These are phyloP conservation scores for Phoeniculus purpureus DNA, from an alignment of 2,797 vertebrate genomes.

Conservation along the genomic window DNA sequence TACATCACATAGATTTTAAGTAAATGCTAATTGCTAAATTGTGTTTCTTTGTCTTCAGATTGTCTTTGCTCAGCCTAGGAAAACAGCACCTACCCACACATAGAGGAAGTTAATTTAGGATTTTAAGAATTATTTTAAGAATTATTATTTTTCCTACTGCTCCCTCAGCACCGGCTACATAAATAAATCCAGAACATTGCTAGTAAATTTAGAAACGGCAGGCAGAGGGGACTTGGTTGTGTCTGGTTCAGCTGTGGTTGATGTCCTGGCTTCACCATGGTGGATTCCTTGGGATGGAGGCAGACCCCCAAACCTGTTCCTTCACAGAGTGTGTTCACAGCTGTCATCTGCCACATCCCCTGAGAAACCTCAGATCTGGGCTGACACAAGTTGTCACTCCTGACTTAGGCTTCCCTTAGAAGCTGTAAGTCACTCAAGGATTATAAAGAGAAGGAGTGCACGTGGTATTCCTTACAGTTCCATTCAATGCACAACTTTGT, in stretches of 20 bases:
- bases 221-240: background rate
- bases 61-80: background rate
- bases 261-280: background rate
- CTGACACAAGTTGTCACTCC: background rate
- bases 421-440: background rate
- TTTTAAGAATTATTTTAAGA: constrained; percentile 18
- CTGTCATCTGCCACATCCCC: background rate
- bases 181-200: background rate
- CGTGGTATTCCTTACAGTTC: background rate
- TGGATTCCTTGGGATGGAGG: background rate
- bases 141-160: background rate
- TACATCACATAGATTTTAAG: background rate
- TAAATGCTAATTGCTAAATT: background rate
- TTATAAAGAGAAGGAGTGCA: background rate
- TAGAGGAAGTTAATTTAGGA: background rate
- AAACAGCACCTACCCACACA: background rate
- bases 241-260: background rate
- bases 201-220: background rate
- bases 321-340: accelerated
- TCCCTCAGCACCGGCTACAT: background rate
- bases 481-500: background rate
- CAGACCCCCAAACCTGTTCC: background rate
- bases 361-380: background rate
- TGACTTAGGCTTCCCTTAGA: background rate
- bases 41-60: background rate